A percentile compares a stretch with the other conserved stretches of the same genome.
Evolutionary conservation across 2,113 vertebrate genomes (phyloP).

Genomic region (Protomyctophum bolini): DNA sequence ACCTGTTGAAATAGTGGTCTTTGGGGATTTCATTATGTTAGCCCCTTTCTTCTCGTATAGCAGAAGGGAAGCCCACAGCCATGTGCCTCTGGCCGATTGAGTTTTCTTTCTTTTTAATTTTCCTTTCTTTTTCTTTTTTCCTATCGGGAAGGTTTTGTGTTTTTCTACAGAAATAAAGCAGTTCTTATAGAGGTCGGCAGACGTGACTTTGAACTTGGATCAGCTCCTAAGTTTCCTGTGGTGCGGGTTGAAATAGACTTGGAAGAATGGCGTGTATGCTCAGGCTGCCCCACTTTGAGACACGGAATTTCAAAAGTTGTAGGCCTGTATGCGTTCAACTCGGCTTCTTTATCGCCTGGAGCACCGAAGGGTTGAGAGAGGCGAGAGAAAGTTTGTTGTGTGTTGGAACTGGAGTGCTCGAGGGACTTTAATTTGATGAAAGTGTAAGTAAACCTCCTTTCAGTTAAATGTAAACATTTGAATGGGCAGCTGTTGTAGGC

Average conservation of each 20-base stretch:
- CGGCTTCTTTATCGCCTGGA: conserved; percentile 42
- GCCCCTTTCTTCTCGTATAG: conserved; percentile 44
- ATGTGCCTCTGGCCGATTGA: conserved; percentile 67
- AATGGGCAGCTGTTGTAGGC: conserved; percentile 32
- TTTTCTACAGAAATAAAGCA: conserved; percentile 88
- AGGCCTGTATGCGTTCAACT: conserved; percentile 49
- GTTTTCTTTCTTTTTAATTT: conserved; percentile 50
- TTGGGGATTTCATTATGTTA: conserved; percentile 43
- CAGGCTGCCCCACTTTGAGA: conserved; percentile 74
- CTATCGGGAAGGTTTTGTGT: conserved; percentile 77
- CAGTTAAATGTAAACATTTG: conserved; percentile 33
- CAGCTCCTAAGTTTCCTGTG: conserved; percentile 90
- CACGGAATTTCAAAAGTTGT: conserved; percentile 62
- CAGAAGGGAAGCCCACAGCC: conserved; percentile 62
- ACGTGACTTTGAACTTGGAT: conserved; percentile 99
- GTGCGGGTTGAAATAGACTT: conserved; percentile 86
- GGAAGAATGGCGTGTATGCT: conserved; percentile 83
- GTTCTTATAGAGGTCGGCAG: conserved; percentile 86
- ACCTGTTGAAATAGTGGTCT: conserved; percentile 83
- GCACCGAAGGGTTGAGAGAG: conserved; percentile 42
- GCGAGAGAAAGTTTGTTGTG: conserved; percentile 39
- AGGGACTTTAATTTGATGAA: conserved; percentile 54
- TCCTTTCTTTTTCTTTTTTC: conserved; percentile 55
- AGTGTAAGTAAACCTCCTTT: conserved; percentile 76
- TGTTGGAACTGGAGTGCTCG: conserved; percentile 42